phyloP scores from a whole-genome alignment of 2,888 invertebrate genomes.

The Yponomeuta plumbellus region DNA sequence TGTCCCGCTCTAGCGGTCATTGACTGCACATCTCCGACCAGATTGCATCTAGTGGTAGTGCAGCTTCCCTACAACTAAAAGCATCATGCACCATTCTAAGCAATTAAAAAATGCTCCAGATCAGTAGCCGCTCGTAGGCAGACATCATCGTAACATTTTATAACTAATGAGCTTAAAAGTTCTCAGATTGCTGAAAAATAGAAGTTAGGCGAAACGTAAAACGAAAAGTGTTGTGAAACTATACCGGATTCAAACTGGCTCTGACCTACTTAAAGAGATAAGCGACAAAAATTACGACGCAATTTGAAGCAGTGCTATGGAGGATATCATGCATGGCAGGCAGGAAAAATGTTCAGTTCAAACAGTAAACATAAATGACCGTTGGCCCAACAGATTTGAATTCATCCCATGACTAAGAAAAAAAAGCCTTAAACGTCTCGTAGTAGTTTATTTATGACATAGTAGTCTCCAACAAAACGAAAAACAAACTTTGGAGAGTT shows the following conservation, averaged over 20 bases:
- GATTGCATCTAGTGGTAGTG: slow-evolving; percentile 72
- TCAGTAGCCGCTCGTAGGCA: not conserved
- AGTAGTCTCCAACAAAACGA: slow-evolving; percentile 57
- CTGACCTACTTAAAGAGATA: slow-evolving; percentile 58
- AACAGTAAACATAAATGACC: slow-evolving; percentile 40
- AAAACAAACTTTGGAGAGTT: slow-evolving; percentile 28
- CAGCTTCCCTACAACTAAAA: slow-evolving; percentile 67
- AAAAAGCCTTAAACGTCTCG: slow-evolving; percentile 28
- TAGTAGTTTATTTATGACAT: slow-evolving; percentile 66
- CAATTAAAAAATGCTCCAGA: slow-evolving; percentile 53
- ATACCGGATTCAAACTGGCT: slow-evolving; percentile 40
- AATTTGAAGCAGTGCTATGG: slow-evolving; percentile 24
- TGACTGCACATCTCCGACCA: slow-evolving; percentile 69
- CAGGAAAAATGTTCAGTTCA: slow-evolving; percentile 16
- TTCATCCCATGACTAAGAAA: slow-evolving; percentile 44
- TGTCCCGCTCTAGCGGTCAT: slow-evolving; percentile 59
- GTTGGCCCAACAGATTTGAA: slow-evolving; percentile 60
- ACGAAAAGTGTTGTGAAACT: slow-evolving; percentile 27
- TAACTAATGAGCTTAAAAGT: not conserved
- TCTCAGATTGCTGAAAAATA: not conserved
- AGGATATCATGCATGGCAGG: not conserved
- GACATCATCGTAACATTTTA: not conserved
- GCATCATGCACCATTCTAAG: slow-evolving; percentile 61
- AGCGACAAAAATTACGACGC: slow-evolving; percentile 46
- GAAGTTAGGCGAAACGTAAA: slow-evolving; percentile 11